Percentiles rank a stretch among this genome's conserved stretches.
Conservation (phyloP, 2,888 invertebrate species). For the Galerucella calmariensis region DNA sequence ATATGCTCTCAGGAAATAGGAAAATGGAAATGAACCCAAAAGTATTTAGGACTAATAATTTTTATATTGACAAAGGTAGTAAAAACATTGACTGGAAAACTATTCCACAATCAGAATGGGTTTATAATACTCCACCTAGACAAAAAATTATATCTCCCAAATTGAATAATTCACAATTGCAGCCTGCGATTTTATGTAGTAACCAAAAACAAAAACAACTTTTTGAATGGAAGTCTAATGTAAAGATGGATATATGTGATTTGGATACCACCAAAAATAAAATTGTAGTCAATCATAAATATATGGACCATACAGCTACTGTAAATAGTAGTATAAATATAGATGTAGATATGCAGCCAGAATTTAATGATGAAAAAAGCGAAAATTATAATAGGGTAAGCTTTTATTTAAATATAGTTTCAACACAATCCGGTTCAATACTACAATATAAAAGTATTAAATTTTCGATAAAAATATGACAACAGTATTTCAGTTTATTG, state of each 20-base stretch:
- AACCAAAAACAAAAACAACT: constrained; percentile 42
- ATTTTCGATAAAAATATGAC: too few relatives aligned
- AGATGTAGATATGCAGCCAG: constrained; percentile 18
- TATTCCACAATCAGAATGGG: constrained; percentile 46
- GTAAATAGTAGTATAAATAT: constrained; percentile 23
- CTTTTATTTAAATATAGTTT: background rate
- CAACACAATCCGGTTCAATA: too few relatives aligned
- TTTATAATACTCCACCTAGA: constrained; percentile 48
- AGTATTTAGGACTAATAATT: constrained; percentile 3
- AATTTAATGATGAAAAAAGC: background rate
- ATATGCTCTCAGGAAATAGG: constrained; percentile 43
- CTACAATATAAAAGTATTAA: too few relatives aligned
- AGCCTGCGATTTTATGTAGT: constrained; percentile 44
- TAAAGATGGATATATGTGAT: constrained; percentile 30
- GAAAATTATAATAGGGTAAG: background rate
- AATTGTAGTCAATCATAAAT: constrained; percentile 28
- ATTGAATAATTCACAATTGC: constrained; percentile 41
- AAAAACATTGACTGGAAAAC: constrained; percentile 26
- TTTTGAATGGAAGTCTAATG: constrained; percentile 43
- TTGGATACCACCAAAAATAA: constrained; percentile 21
- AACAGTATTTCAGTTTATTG: too few relatives aligned
- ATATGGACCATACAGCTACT: constrained; percentile 32
- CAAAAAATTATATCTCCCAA: constrained; percentile 41
- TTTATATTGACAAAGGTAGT: constrained; percentile 10
- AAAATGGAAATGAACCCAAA: constrained; percentile 8